Conservation (phyloP, 2,888 invertebrate genomes). For the Sipha maydis region DNA sequence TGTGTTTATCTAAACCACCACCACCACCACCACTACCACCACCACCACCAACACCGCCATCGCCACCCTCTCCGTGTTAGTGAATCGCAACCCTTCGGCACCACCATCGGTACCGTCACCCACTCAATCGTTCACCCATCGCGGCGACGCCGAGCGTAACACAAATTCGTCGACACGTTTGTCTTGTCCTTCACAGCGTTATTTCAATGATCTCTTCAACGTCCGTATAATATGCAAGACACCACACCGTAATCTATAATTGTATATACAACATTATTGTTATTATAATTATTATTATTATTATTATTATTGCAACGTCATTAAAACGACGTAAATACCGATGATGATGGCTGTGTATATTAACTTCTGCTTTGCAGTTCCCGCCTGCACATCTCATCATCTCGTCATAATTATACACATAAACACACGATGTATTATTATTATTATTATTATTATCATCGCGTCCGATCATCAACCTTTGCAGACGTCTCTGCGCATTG, state of each 20-base stretch:
- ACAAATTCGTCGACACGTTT: constrained; percentile 50
- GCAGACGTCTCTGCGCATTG: too few relatives aligned
- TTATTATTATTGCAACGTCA: constrained; percentile 1
- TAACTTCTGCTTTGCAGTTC: background rate
- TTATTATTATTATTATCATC: too few relatives aligned
- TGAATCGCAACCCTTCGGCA: background rate
- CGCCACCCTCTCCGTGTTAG: background rate
- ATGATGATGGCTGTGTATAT: background rate
- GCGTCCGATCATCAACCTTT: too few relatives aligned
- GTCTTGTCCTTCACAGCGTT: background rate
- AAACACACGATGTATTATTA: too few relatives aligned
- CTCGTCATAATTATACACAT: too few relatives aligned
- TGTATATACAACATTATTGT: background rate
- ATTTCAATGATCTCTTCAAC: constrained; percentile 33
- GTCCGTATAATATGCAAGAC: background rate
- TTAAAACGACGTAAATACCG: background rate
- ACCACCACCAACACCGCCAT: background rate
- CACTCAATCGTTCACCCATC: background rate
- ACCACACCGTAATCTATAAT: background rate
- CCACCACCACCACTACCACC: background rate
- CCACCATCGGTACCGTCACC: background rate
- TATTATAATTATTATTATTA: background rate
- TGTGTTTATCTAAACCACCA: constrained; percentile 38
- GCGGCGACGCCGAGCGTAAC: background rate
- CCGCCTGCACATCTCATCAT: background rate